Base-by-base conservation (phyloP, 2,888 invertebrate genomes). In the Quadroppia sp. region DNA sequence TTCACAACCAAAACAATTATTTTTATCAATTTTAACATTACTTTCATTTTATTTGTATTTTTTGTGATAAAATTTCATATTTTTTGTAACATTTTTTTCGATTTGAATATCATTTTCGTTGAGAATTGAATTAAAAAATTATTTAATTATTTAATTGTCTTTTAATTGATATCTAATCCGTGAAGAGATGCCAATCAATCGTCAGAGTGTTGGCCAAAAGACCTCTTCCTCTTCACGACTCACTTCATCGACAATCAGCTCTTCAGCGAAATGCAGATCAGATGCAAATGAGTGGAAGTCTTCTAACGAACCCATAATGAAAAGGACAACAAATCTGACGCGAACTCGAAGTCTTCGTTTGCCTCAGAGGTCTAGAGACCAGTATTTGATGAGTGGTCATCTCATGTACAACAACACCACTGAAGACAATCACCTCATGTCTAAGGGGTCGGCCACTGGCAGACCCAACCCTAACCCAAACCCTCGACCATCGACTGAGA, bases 341-440 rank as follows among this genome's bases (percentile, higher is more conserved):
- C 40, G 67, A 6, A 67, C 40, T 23, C 67, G 67, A 67, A 67
- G 67, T 67, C 67, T 67, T 40, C 67, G 67, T 32, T 36, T 67
- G 4, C 67, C 67, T 1, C 42, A 36, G 40, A n/a, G 67, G 11
- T 67, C 67, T 6, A 56, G 56, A 56, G 56, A 56, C 15, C 56
- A 56, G 25, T 56, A 23, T 25, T 25, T 23, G 25, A 56, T 20
- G 56, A 56, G 56, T 56, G 23, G 25, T 56, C 23, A 25, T 7
- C 20, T 23, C 25, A 56, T 56, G 6, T 6, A 23, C 20, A 56
- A 6, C 28, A 56, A 56, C 6, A 20, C 17, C 4, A 50, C n/a
- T 20, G 20, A 50, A 50, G 36, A 36, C 36, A 4, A 36, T 36
- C 11, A 4, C 36, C 11, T 11, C 6, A 4, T 36, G 36, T 36